phyloP scores from a whole-genome alignment of 1,140 invertebrate species.

The Mylabris phalerata region DNA sequence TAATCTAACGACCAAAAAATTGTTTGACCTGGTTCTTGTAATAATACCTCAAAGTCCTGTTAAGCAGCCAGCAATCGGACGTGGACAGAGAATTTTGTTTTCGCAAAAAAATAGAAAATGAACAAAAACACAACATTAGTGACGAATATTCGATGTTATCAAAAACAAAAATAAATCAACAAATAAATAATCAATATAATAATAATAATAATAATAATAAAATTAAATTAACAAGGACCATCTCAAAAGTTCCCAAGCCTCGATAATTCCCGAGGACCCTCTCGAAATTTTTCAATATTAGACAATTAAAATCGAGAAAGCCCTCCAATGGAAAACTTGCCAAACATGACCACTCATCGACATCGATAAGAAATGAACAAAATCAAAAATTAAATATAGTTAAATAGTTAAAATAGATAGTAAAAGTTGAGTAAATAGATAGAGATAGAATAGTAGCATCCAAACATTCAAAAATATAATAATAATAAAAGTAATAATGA shows the following conservation, averaged over 20 bases:
- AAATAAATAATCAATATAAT: constrained; percentile 4
- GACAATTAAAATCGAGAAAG: constrained; percentile 3
- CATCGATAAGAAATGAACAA: constrained; percentile 26
- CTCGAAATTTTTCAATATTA: neutral
- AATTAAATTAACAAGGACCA: constrained; percentile 67
- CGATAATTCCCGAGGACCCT: neutral
- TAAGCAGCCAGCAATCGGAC: constrained; percentile 41
- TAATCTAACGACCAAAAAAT: constrained; percentile 41
- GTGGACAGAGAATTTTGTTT: constrained; percentile 44
- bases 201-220: too few relatives aligned
- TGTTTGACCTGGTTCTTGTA: constrained; percentile 39
- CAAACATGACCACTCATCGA: constrained; percentile 39
- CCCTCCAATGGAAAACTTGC: neutral
- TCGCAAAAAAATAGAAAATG: constrained; percentile 42
- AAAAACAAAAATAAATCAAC: neutral
- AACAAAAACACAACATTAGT: constrained; percentile 34
- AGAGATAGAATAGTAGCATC: constrained; percentile 24
- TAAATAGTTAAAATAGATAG: neutral
- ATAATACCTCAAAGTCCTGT: constrained; percentile 68
- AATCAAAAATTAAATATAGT: constrained; percentile 21
- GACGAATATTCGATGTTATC: constrained; percentile 27
- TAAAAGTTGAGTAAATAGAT: constrained; percentile 1
- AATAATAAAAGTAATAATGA: constrained; percentile 4
- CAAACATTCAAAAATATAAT: constrained; percentile 20
- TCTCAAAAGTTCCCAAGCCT: constrained; percentile 91